phyloP scores from a whole-genome alignment of 1,140 invertebrate genomes.

The Drosophila yakuba region DNA sequence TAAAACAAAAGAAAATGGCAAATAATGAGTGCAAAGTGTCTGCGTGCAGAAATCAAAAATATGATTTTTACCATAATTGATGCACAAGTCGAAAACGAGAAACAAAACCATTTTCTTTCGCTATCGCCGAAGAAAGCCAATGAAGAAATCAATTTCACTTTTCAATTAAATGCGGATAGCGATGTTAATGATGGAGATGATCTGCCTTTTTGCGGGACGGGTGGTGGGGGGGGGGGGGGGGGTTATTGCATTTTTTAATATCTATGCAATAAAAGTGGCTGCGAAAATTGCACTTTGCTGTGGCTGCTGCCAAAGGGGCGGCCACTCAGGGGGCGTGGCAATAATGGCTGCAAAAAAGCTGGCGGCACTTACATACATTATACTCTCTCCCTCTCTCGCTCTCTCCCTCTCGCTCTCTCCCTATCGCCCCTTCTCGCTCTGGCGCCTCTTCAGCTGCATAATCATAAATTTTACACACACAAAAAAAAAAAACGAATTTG shows the following conservation, averaged over 20 bases:
- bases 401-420: neutral
- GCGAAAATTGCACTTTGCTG: constrained; percentile 48
- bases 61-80: constrained; percentile 67
- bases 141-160: constrained; percentile 71
- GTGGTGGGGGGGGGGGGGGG: neutral
- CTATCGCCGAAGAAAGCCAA: neutral
- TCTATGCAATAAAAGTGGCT: constrained; percentile 46
- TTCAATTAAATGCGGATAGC: constrained; percentile 59
- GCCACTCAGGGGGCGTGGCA: neutral
- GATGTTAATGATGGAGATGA: constrained; percentile 34
- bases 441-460: constrained; percentile 19
- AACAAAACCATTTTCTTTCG: constrained; percentile 51
- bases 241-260: constrained; percentile 22
- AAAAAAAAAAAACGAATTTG: constrained; percentile 10
- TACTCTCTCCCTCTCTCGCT: neutral
- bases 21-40: constrained; percentile 33
- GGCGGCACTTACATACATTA: constrained; percentile 1
- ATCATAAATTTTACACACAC: constrained; percentile 32
- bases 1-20: constrained; percentile 40
- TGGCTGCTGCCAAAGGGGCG: constrained; percentile 5
- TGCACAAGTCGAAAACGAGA: constrained; percentile 37
- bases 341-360: constrained; percentile 18
- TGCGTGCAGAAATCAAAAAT: constrained; percentile 53
- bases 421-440: neutral
- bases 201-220: neutral